Conservation (phyloP, 92 coral and sea anemone species). For the Actinostola sp. region DNA sequence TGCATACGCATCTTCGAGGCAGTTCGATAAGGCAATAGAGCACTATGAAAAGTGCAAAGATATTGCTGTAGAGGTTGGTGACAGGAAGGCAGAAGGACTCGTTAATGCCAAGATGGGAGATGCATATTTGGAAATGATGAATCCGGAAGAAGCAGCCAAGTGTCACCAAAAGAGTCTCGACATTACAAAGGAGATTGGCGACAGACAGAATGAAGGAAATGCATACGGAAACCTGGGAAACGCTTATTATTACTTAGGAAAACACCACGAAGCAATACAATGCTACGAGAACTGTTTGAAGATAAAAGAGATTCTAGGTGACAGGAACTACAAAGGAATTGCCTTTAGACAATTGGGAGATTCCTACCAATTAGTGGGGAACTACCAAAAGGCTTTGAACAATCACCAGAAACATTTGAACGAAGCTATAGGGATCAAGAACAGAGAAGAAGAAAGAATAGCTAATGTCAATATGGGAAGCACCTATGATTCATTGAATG, state of each 20-base stretch:
- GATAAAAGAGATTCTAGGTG: neutral
- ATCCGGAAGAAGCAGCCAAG: neutral
- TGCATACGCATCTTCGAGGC: no score
- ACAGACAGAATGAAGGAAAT: neutral
- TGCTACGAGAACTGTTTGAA: neutral
- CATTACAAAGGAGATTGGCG: neutral
- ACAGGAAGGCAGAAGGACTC: neutral
- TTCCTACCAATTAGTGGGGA: neutral
- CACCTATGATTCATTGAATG: neutral
- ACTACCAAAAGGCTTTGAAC: neutral
- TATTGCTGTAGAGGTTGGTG: neutral
- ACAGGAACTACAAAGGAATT: neutral
- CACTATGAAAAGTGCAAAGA: neutral
- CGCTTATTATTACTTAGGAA: neutral
- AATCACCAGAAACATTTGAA: neutral
- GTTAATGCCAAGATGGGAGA: neutral
- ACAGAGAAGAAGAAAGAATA: neutral
- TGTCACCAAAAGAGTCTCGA: neutral
- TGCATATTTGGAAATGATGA: neutral
- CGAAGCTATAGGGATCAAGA: neutral
- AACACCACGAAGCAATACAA: neutral
- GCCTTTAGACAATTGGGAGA: neutral
- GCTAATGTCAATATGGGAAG: neutral
- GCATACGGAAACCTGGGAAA: neutral
- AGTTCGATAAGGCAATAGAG: neutral